Conservation (phyloP, 53 echinoderm and acorn worm genomes). For the Temnopleurus reevesii region DNA sequence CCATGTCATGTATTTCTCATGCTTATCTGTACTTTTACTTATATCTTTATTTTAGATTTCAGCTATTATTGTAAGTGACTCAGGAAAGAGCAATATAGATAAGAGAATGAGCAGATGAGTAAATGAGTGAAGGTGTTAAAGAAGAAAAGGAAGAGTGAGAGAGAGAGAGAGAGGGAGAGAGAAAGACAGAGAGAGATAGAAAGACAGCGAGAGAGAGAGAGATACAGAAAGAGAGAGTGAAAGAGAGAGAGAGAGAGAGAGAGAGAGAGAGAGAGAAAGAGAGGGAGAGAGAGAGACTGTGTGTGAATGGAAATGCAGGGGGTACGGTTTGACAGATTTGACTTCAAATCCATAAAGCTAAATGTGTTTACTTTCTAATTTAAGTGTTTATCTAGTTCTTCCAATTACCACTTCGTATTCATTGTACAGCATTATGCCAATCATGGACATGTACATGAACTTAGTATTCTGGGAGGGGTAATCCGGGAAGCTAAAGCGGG, state of each 20-base stretch:
- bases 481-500: background rate
- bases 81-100: background rate
- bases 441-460: slow-evolving; percentile 6
- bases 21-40: too few relatives aligned
- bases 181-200: background rate
- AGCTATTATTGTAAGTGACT: background rate
- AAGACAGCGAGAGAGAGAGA: background rate
- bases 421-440: background rate
- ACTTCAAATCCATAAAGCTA: background rate
- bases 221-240: too few relatives aligned
- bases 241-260: background rate
- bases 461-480: background rate
- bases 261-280: background rate
- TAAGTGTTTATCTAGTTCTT: background rate
- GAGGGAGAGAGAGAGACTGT: background rate
- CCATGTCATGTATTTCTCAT: too few relatives aligned
- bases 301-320: too few relatives aligned
- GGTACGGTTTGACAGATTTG: background rate
- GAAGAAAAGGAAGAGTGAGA: background rate
- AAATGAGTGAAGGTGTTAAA: background rate
- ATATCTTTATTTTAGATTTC: too few relatives aligned
- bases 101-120: background rate
- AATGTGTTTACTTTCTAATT: background rate
- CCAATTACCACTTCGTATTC: background rate
- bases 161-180: background rate